Evolutionary conservation across 2,888 invertebrate genomes (phyloP), one percentile per base, ranked within the genome.

Genomic region (Caradrina kadenii): DNA sequence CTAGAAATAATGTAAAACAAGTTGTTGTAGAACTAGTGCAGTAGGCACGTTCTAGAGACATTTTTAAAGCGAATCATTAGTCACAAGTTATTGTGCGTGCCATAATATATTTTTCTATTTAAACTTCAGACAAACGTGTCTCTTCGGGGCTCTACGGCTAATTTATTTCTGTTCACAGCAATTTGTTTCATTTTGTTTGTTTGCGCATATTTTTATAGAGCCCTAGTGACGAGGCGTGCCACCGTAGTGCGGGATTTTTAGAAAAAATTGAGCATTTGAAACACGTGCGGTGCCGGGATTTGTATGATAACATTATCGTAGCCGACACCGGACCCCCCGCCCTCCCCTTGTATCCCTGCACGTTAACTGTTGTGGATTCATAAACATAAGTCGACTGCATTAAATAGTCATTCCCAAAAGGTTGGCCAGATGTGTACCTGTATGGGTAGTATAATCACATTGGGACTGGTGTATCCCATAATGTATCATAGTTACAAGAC

Each of bases 101-200:
- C 26, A 49, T 50, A 48, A 49, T 53, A 50, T 77, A 45, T 66
- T 54, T 72, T 55, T 79, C 62, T 63, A 79, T 70, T 45, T 66
- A 69, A 75, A 79, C 77, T 78, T 81, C 79, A 70, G 75, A 80
- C 69, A 63, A 70, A 82, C 69, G 62, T 59, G 68, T 76, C 69
- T 66, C 69, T n/a, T 49, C 53, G 65, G 70, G 61, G 67, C 55
- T 62, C 61, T 69, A 22, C 73, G 65, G 59, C 53, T 73, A 80
- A 81, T 78, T 78, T 78, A 69, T 78, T 75, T 59, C 63, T 73
- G 75, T 78, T 78, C 63, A 72, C 59, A 80, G 50, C 59, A 63
- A 81, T 78, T 82, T 80, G 65, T 69, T 74, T 70, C 62, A 39
- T 69, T 69, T 71, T 26, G 5, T 80, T 70, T 70, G 67, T 68